Percentiles rank a stretch among this genome's conserved stretches.
Conservation (phyloP, 2,113 vertebrate genomes). For the Strix aluco region DNA sequence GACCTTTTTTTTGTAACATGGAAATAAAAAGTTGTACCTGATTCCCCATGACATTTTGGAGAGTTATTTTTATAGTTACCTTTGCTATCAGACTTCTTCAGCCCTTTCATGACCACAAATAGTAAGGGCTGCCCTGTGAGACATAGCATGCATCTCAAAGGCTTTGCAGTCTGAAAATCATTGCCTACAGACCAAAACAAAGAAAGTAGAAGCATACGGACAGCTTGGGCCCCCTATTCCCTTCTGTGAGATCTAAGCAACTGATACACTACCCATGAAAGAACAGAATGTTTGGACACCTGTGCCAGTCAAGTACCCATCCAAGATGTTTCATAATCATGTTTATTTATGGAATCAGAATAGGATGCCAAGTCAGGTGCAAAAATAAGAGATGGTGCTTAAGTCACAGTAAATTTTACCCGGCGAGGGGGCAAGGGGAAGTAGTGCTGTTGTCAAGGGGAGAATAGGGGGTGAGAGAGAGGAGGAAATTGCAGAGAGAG, state of each 20-base stretch:
- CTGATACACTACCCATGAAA: not conserved
- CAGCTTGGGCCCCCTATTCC: not conserved
- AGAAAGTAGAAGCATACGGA: slow-evolving; percentile 1
- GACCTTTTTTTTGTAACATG: not conserved
- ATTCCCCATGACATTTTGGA: not conserved
- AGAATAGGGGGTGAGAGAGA: not conserved
- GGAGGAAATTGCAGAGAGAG: slow-evolving; percentile 47
- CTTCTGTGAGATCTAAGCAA: not conserved
- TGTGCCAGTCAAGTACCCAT: not conserved
- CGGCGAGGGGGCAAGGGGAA: not conserved
- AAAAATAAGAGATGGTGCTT: slow-evolving; percentile 37
- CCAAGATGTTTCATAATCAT: not conserved
- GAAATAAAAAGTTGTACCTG: not conserved
- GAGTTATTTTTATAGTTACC: not conserved
- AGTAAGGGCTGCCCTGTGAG: not conserved
- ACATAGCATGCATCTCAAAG: not conserved
- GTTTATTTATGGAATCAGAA: slow-evolving; percentile 39
- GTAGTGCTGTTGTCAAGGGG: not conserved
- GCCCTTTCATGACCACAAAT: not conserved
- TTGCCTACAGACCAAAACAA: not conserved
- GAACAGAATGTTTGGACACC: slow-evolving; percentile 56
- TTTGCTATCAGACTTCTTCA: not conserved
- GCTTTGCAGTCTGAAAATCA: not conserved
- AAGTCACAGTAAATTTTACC: slow-evolving; percentile 20
- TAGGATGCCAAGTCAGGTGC: slow-evolving; percentile 53